phyloP scores from a whole-genome alignment of 2,113 vertebrate species.

The Trogon surrucura region DNA sequence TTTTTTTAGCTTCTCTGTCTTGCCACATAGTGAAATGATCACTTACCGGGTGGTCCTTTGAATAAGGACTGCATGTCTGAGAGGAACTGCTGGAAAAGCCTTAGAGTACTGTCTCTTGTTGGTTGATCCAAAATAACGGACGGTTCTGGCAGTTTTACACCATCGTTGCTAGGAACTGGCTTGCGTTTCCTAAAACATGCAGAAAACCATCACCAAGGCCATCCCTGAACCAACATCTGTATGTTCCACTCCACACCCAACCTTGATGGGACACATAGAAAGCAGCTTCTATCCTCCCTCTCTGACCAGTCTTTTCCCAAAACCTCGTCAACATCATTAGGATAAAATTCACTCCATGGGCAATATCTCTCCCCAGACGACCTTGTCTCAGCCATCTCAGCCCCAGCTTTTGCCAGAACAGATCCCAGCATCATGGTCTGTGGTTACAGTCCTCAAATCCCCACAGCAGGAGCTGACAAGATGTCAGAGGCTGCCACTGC shows the following conservation, averaged over 20 bases:
- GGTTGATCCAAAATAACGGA: background rate
- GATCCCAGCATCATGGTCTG: background rate
- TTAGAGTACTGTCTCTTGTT: accelerated
- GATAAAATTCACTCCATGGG: background rate
- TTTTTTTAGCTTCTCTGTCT: background rate
- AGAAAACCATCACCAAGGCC: background rate
- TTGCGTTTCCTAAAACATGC: accelerated
- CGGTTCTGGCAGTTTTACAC: accelerated
- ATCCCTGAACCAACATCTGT: background rate
- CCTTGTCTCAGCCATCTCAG: background rate
- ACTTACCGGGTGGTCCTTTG: background rate
- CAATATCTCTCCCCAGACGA: background rate
- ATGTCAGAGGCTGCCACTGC: background rate
- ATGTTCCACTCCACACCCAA: background rate
- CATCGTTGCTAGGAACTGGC: accelerated
- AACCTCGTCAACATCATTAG: background rate
- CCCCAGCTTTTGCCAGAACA: background rate
- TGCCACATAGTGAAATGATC: background rate
- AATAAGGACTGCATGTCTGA: accelerated
- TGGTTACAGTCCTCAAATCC: background rate
- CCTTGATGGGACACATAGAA: background rate
- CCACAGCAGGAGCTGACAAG: background rate
- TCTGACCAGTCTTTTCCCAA: background rate
- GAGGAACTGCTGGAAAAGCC: background rate
- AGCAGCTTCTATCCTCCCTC: background rate